A percentile compares a stretch with the other conserved stretches of the same genome.
phyloP scores from a whole-genome alignment of 2,888 invertebrate genomes.

The Micoletzkya japonica region DNA sequence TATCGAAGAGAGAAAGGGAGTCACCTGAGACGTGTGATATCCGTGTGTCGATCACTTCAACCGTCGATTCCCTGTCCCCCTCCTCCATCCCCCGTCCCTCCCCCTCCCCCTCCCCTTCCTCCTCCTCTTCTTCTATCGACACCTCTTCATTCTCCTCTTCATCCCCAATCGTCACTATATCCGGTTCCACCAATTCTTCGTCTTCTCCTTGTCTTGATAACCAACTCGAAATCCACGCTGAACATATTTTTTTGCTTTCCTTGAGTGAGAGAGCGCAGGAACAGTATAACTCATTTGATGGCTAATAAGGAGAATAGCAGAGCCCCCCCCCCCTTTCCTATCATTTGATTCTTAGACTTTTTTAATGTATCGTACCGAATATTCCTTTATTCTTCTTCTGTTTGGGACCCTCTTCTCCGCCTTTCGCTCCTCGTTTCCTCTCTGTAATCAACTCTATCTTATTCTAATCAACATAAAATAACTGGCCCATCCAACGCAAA shows the following conservation, averaged over 20 bases:
- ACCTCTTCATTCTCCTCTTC: not conserved
- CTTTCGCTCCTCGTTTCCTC: constrained; percentile 2
- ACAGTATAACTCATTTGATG: too few species aligned
- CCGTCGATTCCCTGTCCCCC: constrained; percentile 5
- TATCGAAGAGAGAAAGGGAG: too few species aligned
- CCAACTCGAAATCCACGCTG: too few species aligned
- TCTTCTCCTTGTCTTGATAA: too few species aligned
- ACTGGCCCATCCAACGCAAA: too few species aligned
- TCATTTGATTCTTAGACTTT: too few species aligned
- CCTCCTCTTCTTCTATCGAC: not conserved
- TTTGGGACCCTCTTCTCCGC: not conserved
- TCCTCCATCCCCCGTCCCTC: not conserved
- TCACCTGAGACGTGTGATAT: too few species aligned
- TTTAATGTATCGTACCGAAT: not conserved
- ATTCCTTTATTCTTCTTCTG: constrained; percentile 2
- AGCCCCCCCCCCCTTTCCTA: too few species aligned
- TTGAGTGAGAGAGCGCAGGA: too few species aligned
- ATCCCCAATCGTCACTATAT: not conserved
- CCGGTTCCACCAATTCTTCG: not conserved
- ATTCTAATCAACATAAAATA: constrained; percentile 6
- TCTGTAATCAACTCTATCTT: constrained; percentile 14
- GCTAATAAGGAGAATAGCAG: too few species aligned
- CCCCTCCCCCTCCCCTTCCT: constrained; percentile 1
- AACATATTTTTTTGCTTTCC: too few species aligned
- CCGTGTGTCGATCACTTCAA: constrained; percentile 1